Percentiles rank a stretch among this genome's conserved stretches.
phyloP scores from a whole-genome alignment of 2,888 invertebrate genomes.

The Drosophila fungiperda region DNA sequence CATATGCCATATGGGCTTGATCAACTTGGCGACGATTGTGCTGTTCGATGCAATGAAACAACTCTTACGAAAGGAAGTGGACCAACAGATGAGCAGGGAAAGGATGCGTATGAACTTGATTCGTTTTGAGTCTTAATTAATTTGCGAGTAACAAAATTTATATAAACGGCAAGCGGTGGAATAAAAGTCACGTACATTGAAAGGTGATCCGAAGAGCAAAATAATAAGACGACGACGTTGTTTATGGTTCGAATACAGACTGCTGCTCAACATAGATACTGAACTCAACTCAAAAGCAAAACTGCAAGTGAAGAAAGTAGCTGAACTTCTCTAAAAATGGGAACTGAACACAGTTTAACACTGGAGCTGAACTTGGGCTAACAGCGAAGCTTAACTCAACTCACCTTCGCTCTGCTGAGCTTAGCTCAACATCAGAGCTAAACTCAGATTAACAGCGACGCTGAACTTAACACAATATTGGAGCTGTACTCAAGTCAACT shows the following conservation, averaged over 20 bases:
- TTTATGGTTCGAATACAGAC: no score
- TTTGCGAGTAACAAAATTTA: no score
- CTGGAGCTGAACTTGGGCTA: slow-evolving; percentile 9
- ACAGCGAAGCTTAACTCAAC: slow-evolving; percentile 4
- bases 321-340: background rate
- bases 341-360: slow-evolving; percentile 20
- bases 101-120: no score
- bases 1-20: slow-evolving; percentile 89
- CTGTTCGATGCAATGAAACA: slow-evolving; percentile 95
- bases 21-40: slow-evolving; percentile 92
- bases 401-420: slow-evolving; percentile 17
- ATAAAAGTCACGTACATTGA: no score
- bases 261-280: background rate
- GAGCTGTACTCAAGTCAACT: no score
- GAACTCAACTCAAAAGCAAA: background rate
- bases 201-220: no score
- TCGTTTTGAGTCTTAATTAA: no score
- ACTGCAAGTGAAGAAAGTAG: background rate
- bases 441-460: background rate
- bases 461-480: no score
- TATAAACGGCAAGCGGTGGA: no score
- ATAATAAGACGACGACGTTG: no score
- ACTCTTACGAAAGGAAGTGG: slow-evolving; percentile 91
- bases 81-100: slow-evolving; percentile 90
- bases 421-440: background rate